Evolutionary conservation across 2,888 invertebrate species (phyloP).

Genomic region (Platypus cylindrus): DNA sequence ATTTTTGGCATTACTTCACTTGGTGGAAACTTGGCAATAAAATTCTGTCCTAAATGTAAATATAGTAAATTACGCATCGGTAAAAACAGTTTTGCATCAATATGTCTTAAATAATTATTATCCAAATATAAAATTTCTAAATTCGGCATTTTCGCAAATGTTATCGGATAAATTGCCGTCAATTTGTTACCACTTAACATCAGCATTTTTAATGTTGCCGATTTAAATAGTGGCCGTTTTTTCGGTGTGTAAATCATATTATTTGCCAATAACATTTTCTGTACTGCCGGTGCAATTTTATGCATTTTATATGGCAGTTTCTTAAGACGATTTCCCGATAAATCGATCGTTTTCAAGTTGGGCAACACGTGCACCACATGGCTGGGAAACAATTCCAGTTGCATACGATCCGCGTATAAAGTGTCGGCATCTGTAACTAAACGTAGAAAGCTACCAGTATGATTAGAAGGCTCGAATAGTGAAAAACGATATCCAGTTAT

Average conservation of each 20-base stretch:
- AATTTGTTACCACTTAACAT: conserved; percentile 28
- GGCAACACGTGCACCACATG: conserved; percentile 19
- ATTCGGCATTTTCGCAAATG: conserved; percentile 23
- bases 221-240: conserved; percentile 21
- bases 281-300: conserved; percentile 20
- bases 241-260: conserved; percentile 22
- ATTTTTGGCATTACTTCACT: conserved; percentile 15
- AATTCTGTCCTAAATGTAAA: conserved; percentile 28
- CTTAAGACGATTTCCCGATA: conserved; percentile 26
- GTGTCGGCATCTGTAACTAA: conserved; percentile 18
- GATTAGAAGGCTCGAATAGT: conserved; percentile 10
- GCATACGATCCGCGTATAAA: conserved; percentile 29
- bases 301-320: conserved; percentile 21
- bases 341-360: conserved; percentile 25
- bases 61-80: conserved; percentile 24
- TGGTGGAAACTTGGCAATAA: conserved; percentile 17
- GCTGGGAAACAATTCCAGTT: conserved; percentile 19
- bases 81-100: conserved; percentile 22
- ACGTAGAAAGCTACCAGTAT: conserved; percentile 11
- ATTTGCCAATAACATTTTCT: conserved; percentile 22
- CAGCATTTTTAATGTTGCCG: conserved; percentile 23
- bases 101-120: conserved; percentile 22
- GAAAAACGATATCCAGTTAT: conserved; percentile 22
- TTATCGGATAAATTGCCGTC: conserved; percentile 18
- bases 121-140: conserved; percentile 29